Percentiles rank a stretch among this genome's conserved stretches.
These are phyloP conservation scores for Agriopis marginaria DNA, from an alignment of 2,888 invertebrate species.

Conservation along the genomic window DNA sequence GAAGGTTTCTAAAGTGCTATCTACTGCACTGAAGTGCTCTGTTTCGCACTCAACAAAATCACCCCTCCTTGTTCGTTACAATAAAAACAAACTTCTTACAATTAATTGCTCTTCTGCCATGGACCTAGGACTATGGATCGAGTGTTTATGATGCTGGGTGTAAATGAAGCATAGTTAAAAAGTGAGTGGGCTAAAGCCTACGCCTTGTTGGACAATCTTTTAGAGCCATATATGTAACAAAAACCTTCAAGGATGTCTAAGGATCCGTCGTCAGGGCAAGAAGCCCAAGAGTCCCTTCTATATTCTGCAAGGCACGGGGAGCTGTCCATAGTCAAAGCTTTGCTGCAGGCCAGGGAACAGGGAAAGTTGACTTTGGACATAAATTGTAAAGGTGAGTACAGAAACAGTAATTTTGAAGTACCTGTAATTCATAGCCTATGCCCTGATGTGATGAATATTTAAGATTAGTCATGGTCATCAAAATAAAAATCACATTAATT, in stretches of 20 bases:
- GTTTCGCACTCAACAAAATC: too few species aligned
- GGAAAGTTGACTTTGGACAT: constrained; percentile 86
- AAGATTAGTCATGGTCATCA: not conserved
- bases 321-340: constrained; percentile 80
- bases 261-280: constrained; percentile 60
- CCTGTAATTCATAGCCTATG: too few species aligned
- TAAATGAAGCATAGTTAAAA: not conserved
- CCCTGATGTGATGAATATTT: too few species aligned
- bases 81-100: too few species aligned
- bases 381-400: constrained; percentile 87
- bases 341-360: constrained; percentile 80
- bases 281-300: constrained; percentile 86
- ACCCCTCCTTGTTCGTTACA: too few species aligned
- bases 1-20: too few species aligned
- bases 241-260: constrained; percentile 57
- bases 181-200: not conserved
- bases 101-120: too few species aligned
- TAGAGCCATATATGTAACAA: not conserved
- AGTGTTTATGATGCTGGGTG: not conserved
- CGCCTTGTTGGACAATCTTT: not conserved
- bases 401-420: not conserved
- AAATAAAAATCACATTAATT: not conserved
- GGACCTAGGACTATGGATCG: too few species aligned
- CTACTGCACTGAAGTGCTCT: too few species aligned
- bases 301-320: constrained; percentile 88